Percentiles rank a stretch among this genome's conserved stretches.
phyloP scores from a whole-genome alignment of 2,888 invertebrate genomes.

The Nomada hirtipes region DNA sequence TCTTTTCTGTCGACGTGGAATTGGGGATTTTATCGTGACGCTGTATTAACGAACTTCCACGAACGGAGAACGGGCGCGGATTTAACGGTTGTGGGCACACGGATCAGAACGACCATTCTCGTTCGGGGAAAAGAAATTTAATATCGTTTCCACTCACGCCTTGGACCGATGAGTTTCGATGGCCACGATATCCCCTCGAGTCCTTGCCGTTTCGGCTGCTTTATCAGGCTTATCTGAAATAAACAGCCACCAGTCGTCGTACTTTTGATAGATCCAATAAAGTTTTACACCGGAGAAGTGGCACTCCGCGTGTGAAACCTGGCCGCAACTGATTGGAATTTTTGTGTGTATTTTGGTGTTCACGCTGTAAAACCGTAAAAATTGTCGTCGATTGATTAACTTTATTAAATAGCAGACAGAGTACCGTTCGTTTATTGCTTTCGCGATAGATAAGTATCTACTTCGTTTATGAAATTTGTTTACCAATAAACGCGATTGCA shows the following conservation, averaged over 20 bases:
- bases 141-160: conserved; percentile 66
- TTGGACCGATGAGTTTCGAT: conserved; percentile 65
- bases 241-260: conserved; percentile 31
- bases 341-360: conserved; percentile 33
- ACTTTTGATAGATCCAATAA: conserved; percentile 39
- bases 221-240: conserved; percentile 56
- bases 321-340: conserved; percentile 37
- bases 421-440: neutral
- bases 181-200: conserved; percentile 44
- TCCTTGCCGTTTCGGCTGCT: conserved; percentile 30
- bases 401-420: neutral
- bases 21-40: conserved; percentile 73
- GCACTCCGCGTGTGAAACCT: neutral
- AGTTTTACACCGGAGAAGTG: neutral
- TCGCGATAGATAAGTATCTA: neutral
- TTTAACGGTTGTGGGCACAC: conserved; percentile 63
- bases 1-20: conserved; percentile 59
- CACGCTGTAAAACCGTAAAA: too few relatives aligned
- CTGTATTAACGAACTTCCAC: conserved; percentile 71
- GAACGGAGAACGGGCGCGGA: conserved; percentile 65
- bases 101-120: conserved; percentile 66
- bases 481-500: neutral
- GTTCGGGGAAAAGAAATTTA: conserved; percentile 67
- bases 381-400: neutral
- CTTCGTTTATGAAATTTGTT: neutral